Base-by-base conservation (phyloP, 2,888 invertebrate species). In the Chromoteleia sp. region DNA sequence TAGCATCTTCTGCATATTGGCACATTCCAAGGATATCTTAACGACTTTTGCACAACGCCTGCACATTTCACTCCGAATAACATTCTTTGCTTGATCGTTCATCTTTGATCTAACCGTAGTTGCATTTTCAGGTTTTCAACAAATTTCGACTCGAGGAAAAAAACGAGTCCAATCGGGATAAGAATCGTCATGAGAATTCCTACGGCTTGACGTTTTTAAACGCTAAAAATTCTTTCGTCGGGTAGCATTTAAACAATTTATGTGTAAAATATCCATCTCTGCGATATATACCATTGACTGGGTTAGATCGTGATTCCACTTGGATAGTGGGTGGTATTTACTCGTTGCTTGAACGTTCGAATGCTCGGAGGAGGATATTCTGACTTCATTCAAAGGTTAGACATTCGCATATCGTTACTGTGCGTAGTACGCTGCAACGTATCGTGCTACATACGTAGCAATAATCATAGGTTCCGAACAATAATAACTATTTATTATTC, bases 161-260 rank as follows among this genome's bases (percentile, higher is more conserved):
- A 8, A 8, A 25, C 6, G 25, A n/a, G 2, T 33, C 8, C 10
- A 4, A 8, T 33, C 7, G 7, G 33, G 10, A 33, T 33, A 33
- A 33, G 10, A 4, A 4, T 33, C 33, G 5, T 33, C 8, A 1
- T 8, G 7, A 33, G 3, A 2, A 25, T 25, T 25, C 6, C 25
- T 6, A 4, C 25, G 25, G 6, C 25, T 25, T 25, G 25, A 33
- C 33, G 8, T 33, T 61, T 73, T 45, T 19, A 25, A 14, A 50
- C 45, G 39, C 8, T 52, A n/a, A 58, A 63, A 70, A 63, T 61
- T 63, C 50, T 68, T 68, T 73, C 67, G 52, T 74, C 56, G 63
- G 63, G 75, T 81, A 81, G 80, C 80, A 81, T 81, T 81, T 81
- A 81, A 81, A 75, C 70, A 81, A 81, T 81, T 75, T 75, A 75